phyloP scores from a whole-genome alignment of 2,888 invertebrate species.

The Leptopilina myrica region DNA sequence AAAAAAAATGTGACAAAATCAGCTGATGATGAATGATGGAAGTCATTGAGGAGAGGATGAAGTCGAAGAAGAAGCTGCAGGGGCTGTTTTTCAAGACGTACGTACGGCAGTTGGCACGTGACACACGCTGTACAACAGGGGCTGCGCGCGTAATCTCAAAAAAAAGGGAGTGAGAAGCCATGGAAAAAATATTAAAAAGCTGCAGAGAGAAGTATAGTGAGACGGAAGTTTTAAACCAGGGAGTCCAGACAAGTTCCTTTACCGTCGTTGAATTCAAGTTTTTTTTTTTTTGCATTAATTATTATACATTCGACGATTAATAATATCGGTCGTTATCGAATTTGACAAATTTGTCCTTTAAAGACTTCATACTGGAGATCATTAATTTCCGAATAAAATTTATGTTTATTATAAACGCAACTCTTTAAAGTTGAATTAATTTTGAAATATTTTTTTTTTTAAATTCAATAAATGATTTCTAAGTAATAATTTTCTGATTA shows the following conservation, averaged over 20 bases:
- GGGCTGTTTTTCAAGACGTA: slow-evolving; percentile 23
- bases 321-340: too few relatives aligned
- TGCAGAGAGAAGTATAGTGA: not conserved
- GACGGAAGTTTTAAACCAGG: not conserved
- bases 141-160: slow-evolving; percentile 18
- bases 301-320: not conserved
- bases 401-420: too few relatives aligned
- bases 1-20: not conserved
- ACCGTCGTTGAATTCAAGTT: slow-evolving; percentile 5
- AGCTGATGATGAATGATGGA: slow-evolving; percentile 24
- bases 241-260: slow-evolving; percentile 3
- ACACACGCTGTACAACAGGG: slow-evolving; percentile 18
- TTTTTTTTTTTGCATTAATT: slow-evolving; percentile 22
- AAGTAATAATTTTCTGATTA: too few relatives aligned
- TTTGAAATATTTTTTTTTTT: too few relatives aligned
- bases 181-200: slow-evolving; percentile 26
- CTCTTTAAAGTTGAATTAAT: too few relatives aligned
- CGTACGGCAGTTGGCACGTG: slow-evolving; percentile 36
- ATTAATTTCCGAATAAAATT: too few relatives aligned
- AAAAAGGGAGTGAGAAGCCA: slow-evolving; percentile 2
- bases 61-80: slow-evolving; percentile 32
- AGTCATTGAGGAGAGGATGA: not conserved
- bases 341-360: too few relatives aligned
- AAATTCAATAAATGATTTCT: too few relatives aligned
- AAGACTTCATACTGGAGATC: too few relatives aligned